A percentile compares a stretch with the other conserved stretches of the same genome.
Conservation (phyloP, 2,113 vertebrate genomes). For the Andinoacara biseriatus region DNA sequence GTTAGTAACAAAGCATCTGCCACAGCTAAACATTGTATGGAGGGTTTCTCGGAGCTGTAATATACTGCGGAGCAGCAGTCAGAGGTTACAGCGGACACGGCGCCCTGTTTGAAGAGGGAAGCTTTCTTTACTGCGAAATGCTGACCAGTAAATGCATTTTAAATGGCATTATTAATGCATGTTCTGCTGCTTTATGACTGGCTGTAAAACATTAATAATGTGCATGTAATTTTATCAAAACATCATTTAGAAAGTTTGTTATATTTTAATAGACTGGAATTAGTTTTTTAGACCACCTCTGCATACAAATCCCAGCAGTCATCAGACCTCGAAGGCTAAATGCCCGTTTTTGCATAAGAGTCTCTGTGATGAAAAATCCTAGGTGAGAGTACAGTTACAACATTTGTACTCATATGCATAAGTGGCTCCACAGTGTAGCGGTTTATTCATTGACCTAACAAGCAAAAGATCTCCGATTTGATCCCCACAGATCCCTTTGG, state of each 20-base stretch:
- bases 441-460: neutral
- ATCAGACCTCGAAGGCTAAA: neutral
- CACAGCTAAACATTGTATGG: conserved; percentile 2
- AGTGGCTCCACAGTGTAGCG: neutral
- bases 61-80: neutral
- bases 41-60: neutral
- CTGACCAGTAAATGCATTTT: conserved; percentile 24
- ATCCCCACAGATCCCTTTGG: neutral
- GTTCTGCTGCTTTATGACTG: neutral
- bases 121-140: neutral
- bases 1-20: neutral
- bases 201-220: neutral
- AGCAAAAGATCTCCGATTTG: neutral
- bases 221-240: conserved; percentile 14
- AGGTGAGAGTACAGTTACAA: neutral
- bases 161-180: neutral
- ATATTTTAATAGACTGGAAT: conserved; percentile 5
- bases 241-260: conserved; percentile 9
- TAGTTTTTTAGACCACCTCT: neutral
- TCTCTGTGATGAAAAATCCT: neutral
- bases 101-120: neutral
- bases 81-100: conserved; percentile 7
- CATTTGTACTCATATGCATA: neutral
- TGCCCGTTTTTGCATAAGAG: neutral
- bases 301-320: neutral